These are phyloP conservation scores for Aegotheles bennettii DNA, from an alignment of 2,113 vertebrate species.

Conservation along the genomic window DNA sequence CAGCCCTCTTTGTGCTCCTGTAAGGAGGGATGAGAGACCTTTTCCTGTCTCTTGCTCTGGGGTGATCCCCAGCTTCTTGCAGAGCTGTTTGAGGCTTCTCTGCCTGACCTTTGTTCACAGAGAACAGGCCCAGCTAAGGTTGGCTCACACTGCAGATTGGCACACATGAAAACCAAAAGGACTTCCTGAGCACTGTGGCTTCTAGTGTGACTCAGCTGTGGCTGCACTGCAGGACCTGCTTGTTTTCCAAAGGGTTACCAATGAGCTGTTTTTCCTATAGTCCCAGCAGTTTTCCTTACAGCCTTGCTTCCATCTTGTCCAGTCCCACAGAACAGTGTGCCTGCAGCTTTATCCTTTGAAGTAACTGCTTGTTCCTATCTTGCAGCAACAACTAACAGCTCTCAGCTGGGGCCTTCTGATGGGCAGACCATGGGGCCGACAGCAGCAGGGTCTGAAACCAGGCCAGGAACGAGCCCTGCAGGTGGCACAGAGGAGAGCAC, in stretches of 20 bases:
- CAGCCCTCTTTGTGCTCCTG: neutral
- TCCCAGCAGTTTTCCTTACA: neutral
- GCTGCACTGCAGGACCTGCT: neutral
- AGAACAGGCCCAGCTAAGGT: neutral
- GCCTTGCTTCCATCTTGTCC: neutral
- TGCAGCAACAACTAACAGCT: conserved; percentile 24
- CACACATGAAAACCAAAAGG: neutral
- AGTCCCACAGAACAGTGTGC: neutral
- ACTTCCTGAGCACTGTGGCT: neutral
- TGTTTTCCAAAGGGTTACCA: neutral
- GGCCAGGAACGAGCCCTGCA: neutral
- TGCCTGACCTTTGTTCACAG: neutral
- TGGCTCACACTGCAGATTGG: neutral
- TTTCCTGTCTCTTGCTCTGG: neutral
- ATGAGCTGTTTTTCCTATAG: neutral
- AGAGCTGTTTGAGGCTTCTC: neutral
- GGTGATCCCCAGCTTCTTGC: neutral
- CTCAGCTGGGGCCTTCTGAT: neutral
- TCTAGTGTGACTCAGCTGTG: neutral
- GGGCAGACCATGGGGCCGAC: neutral
- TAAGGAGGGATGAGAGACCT: neutral
- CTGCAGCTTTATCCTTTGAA: neutral
- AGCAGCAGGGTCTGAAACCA: neutral
- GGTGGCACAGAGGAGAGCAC: neutral
- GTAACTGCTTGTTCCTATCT: neutral